Evolutionary conservation across 2,113 vertebrate species (phyloP).

Genomic region (Aptenodytes forsteri): DNA sequence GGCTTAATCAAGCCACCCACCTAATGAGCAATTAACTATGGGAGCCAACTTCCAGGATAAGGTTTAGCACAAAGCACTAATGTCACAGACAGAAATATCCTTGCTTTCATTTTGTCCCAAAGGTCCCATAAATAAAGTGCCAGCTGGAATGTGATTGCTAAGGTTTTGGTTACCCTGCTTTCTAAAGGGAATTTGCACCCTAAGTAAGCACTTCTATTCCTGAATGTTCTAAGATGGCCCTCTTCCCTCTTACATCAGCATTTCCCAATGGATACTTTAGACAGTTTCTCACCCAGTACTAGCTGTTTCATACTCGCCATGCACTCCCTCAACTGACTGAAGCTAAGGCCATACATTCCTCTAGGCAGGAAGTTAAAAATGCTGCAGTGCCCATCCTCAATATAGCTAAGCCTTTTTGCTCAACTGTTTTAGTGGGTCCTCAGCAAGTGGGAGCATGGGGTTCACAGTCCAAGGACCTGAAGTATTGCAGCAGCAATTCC

Average conservation of each 20-base stretch:
- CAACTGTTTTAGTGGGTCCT: not conserved
- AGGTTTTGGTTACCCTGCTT: not conserved
- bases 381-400: fast-evolving
- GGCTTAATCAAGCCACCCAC: not conserved
- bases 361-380: not conserved
- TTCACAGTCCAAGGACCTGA: not conserved
- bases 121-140: not conserved
- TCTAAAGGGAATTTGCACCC: not conserved
- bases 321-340: not conserved
- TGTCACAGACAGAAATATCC: not conserved
- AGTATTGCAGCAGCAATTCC: not conserved
- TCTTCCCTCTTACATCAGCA: not conserved
- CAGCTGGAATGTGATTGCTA: not conserved
- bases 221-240: not conserved
- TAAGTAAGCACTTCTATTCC: not conserved
- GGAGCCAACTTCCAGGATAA: not conserved
- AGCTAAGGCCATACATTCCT: not conserved
- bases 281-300: not conserved
- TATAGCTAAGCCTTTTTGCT: not conserved
- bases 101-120: not conserved
- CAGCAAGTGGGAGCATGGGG: not conserved
- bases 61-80: not conserved
- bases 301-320: not conserved
- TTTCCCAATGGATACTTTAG: not conserved
- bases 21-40: not conserved